Evolutionary conservation across 2,888 invertebrate species (phyloP).

Genomic region (Spisula subtruncata): DNA sequence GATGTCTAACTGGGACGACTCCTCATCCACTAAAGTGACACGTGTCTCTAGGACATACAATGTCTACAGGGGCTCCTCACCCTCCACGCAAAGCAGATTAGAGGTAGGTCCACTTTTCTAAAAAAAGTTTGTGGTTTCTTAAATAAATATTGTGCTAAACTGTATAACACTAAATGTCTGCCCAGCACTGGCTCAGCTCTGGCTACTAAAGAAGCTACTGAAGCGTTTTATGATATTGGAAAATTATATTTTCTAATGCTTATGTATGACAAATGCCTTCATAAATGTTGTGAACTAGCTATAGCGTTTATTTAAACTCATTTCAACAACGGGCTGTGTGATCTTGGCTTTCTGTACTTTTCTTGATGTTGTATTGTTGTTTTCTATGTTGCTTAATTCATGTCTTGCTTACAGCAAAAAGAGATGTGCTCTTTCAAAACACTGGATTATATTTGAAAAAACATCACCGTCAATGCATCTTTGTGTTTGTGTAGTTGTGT

Average conservation of each 20-base stretch:
- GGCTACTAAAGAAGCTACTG: no score
- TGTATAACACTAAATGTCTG: no score
- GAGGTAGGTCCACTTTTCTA: slow-evolving; percentile 83
- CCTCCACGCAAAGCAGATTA: slow-evolving; percentile 86
- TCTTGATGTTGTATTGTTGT: slow-evolving; percentile 1
- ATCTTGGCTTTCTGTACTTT: not conserved
- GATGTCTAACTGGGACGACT: slow-evolving; percentile 62
- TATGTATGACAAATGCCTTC: not conserved
- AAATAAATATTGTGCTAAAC: not conserved
- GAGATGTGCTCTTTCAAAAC: not conserved
- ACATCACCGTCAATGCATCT: not conserved
- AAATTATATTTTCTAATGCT: slow-evolving; percentile 2
- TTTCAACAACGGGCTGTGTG: not conserved
- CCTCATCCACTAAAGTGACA: slow-evolving; percentile 62
- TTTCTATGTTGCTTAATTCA: not conserved
- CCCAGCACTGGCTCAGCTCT: no score
- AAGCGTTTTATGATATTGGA: not conserved
- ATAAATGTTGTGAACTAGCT: slow-evolving; percentile 3
- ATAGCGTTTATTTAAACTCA: not conserved
- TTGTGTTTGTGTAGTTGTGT: slow-evolving; percentile 2
- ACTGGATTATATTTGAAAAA: not conserved
- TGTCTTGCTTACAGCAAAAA: slow-evolving; percentile 3
- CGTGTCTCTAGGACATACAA: slow-evolving; percentile 83
- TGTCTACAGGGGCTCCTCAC: slow-evolving; percentile 87
- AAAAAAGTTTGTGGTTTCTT: not conserved